A percentile compares a stretch with the other conserved stretches of the same genome.
Conservation (phyloP, 1,140 invertebrate genomes). For the Calosoma granatense region DNA sequence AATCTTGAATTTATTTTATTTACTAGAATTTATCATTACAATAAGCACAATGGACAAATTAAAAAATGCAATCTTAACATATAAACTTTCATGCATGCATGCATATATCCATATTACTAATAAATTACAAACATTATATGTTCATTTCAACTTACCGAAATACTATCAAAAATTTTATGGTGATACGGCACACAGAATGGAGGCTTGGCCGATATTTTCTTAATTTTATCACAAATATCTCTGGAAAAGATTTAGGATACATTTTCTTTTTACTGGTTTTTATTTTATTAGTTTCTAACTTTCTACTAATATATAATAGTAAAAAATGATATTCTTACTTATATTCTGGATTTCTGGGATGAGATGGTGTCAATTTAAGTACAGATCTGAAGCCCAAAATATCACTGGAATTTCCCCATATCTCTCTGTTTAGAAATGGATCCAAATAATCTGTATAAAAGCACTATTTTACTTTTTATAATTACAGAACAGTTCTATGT, state of each 20-base stretch:
- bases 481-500: neutral
- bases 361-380: slow-evolving; percentile 58
- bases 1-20: too few species aligned
- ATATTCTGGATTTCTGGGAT: slow-evolving; percentile 57
- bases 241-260: slow-evolving; percentile 40
- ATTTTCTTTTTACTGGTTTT: too few species aligned
- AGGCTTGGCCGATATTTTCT: slow-evolving; percentile 49
- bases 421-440: slow-evolving; percentile 44
- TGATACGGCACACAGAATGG: slow-evolving; percentile 68
- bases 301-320: slow-evolving; percentile 16
- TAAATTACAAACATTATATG: neutral
- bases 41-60: too few species aligned
- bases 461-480: slow-evolving; percentile 9
- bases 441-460: slow-evolving; percentile 53
- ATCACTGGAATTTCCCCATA: slow-evolving; percentile 39
- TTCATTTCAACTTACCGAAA: slow-evolving; percentile 44
- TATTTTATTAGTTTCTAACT: slow-evolving; percentile 4
- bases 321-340: slow-evolving; percentile 40
- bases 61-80: neutral
- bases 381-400: slow-evolving; percentile 58
- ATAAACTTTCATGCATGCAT: neutral
- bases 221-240: slow-evolving; percentile 51
- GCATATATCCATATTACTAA: neutral
- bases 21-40: too few species aligned
- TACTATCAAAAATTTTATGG: slow-evolving; percentile 53